Percentiles rank a stretch among this genome's conserved stretches.
Conservation (phyloP, 2,888 invertebrate species). For the Stratiomys singularior region DNA sequence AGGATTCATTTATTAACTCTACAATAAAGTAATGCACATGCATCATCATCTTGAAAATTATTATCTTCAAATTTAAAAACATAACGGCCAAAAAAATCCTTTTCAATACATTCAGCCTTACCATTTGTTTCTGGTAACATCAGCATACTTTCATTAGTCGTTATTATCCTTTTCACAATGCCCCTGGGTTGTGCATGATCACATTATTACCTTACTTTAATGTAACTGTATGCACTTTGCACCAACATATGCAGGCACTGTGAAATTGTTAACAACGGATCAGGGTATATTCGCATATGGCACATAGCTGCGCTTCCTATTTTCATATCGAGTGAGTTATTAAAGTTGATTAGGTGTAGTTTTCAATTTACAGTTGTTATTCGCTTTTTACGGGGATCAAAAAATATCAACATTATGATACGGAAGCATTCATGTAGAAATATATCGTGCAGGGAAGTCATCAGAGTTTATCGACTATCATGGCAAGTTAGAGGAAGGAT, state of each 20-base stretch:
- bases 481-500: conserved; percentile 12
- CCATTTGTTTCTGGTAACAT: not conserved
- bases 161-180: not conserved
- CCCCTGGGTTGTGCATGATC: not conserved
- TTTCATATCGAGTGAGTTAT: not conserved
- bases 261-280: conserved; percentile 26
- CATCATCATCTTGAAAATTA: too few species aligned
- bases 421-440: conserved; percentile 11
- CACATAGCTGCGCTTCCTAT: not conserved
- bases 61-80: not conserved
- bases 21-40: too few species aligned
- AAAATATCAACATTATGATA: not conserved
- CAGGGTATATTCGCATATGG: conserved; percentile 22
- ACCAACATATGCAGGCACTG: conserved; percentile 23
- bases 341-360: conserved; percentile 29
- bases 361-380: conserved; percentile 28
- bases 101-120: not conserved
- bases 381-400: not conserved
- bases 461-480: conserved; percentile 25
- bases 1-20: too few species aligned
- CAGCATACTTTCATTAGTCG: not conserved
- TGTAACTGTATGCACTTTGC: conserved; percentile 6
- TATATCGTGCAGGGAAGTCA: not conserved
- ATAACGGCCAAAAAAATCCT: not conserved
- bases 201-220: not conserved